These are phyloP conservation scores for Plestiodon gilberti DNA, from an alignment of 2,113 vertebrate genomes.

Conservation along the genomic window DNA sequence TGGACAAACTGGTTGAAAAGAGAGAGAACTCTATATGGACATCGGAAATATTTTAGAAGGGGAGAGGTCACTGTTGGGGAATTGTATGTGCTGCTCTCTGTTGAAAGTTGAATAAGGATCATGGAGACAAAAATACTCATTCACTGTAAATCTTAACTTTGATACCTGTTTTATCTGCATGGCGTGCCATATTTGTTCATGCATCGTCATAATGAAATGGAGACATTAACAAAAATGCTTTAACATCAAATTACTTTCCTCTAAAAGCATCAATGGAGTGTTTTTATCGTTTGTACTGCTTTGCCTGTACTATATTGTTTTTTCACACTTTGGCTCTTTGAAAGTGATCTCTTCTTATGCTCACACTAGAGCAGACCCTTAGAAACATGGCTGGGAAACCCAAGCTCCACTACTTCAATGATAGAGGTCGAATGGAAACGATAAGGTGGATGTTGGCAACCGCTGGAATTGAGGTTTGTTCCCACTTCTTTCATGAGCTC, in stretches of 20 bases:
- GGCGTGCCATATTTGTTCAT: background rate
- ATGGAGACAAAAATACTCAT: too few relatives aligned
- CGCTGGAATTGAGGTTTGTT: conserved; percentile 79
- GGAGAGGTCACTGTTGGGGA: too few relatives aligned
- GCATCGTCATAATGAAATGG: background rate
- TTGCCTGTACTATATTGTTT: too few relatives aligned
- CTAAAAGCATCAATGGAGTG: too few relatives aligned
- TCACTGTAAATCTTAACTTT: background rate
- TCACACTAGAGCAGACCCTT: background rate
- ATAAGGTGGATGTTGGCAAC: conserved; percentile 82
- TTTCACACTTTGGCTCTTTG: background rate
- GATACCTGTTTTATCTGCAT: background rate
- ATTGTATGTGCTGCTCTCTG: too few relatives aligned
- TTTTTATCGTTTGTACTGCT: too few relatives aligned
- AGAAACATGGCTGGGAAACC: conserved; percentile 78
- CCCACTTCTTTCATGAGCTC: background rate
- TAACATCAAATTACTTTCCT: background rate
- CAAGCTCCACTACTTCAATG: conserved; percentile 79
- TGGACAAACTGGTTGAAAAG: too few relatives aligned
- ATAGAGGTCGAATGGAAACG: conserved; percentile 85
- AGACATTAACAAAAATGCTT: background rate
- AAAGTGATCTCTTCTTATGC: background rate
- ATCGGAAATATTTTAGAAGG: too few relatives aligned
- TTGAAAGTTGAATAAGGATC: too few relatives aligned
- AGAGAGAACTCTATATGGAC: too few relatives aligned